Conservation (phyloP, 1,140 invertebrate genomes). For the Cherax quadricarinatus region DNA sequence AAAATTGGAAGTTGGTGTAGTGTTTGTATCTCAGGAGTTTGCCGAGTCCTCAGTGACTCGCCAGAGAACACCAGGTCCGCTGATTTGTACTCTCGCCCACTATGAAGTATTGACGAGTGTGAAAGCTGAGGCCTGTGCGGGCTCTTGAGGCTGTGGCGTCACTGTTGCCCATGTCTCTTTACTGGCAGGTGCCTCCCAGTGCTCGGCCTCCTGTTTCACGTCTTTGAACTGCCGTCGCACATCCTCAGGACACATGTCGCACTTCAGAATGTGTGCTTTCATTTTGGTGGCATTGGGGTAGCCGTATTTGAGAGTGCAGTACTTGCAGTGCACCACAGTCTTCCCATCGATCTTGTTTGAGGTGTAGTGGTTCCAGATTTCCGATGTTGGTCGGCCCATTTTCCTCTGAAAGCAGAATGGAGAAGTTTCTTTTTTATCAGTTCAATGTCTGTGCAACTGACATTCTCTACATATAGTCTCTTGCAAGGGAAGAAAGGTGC, state of each 20-base stretch:
- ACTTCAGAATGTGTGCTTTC: conserved; percentile 54
- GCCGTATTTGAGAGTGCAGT: conserved; percentile 46
- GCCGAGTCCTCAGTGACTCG: no score
- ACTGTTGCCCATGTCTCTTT: neutral
- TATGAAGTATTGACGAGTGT: neutral
- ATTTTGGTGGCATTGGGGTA: conserved; percentile 65
- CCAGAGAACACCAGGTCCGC: no score
- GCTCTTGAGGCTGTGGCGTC: neutral
- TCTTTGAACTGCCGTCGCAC: conserved; percentile 37
- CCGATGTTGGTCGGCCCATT: conserved; percentile 59
- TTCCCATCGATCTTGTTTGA: conserved; percentile 29
- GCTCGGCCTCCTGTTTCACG: neutral
- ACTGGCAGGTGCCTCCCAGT: neutral
- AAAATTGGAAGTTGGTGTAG: no score
- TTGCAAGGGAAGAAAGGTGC: no score
- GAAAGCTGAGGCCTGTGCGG: neutral
- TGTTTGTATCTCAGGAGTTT: no score
- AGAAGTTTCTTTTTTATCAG: conserved; percentile 12
- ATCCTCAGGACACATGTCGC: conserved; percentile 40
- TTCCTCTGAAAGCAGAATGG: conserved; percentile 57
- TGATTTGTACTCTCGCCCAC: neutral
- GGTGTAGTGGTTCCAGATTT: conserved; percentile 58
- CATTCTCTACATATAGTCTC: neutral
- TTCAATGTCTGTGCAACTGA: neutral
- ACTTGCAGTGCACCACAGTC: conserved; percentile 41